Base-by-base conservation (phyloP, 2,797 vertebrate genomes). In the Girardinus metallicus region DNA sequence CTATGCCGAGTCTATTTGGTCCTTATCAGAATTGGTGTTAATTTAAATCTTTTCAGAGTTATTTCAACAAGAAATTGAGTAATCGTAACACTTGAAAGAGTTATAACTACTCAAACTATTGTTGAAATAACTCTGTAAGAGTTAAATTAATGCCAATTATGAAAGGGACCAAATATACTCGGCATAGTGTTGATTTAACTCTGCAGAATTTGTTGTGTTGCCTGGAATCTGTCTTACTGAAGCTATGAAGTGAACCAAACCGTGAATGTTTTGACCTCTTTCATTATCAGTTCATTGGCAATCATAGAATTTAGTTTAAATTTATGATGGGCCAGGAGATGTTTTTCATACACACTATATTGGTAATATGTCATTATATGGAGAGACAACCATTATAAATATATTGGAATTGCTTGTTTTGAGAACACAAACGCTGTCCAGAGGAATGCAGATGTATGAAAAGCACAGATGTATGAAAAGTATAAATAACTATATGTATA, bases 401-500 rank as follows among this genome's bases (percentile, higher is more conserved):
- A 53, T 55, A 43, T 34, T 66, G 1, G 49, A 75, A 77, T 80
- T 0, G 12, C 71, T 68, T 64, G 2, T 70, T 84, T 74, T 29
- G n/a, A 9, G 83, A 70, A 68, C 70, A 73, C 70, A 82, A 26
- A n/a, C 2, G 31, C 23, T 5, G 39, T 43, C 66, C 23, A 71
- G 68, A 44, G 41, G n/a, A 71, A 43, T 44, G 11, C 13, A 44
- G 39, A n/a, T 2, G n/a, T 71, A 71, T 44, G 41, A 71, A 71
- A 71, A 71, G 41, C 41, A 43, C n/a, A 71, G 23, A 71, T 71
- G 13, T 71, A 71, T 71, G n/a, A 71, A 71, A 64, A n/a, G 26
- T 44, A 73, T 49, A 47, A 68, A 78, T 74, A 74, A 23, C 62
- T 81, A 70, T 71, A 78, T 81, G 66, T 68, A 76, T 78, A 70